Evolutionary conservation across 2,888 invertebrate species (phyloP), one percentile per base, ranked within the genome.

Genomic region (Leptogaster cylindrica): DNA sequence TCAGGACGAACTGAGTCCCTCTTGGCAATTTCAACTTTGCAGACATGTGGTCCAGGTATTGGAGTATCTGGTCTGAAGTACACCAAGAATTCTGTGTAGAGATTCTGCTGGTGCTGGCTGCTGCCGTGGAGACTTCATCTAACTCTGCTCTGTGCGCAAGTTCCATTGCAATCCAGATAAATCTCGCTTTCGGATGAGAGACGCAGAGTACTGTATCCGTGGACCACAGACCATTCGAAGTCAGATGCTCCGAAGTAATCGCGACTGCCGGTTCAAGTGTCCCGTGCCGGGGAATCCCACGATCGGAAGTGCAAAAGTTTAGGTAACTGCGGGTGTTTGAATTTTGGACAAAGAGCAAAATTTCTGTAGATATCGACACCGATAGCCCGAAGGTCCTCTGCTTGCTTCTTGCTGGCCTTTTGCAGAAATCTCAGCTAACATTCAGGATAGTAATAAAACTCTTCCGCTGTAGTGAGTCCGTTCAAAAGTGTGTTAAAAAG

Each of bases 241-340:
- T 50, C 50, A 64, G 64, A 64, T 48, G 64, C 48, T 64, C 23
- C 16, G 36, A 48, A 50, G 50, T 44, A 10, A 41, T 44, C 44
- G 44, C n/a, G 25, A 28, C 44, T 8, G 61, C 2, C 44, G 27
- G 27, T 61, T 61, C 61, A 20, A 8, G 18, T 16, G 61, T 10
- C 14, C 7, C 28, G 27, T 18, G 23, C 23, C 2, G 36, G 25
- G 20, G 55, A 23, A 39, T 23, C 39, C 10, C 18, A 14, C n/a
- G 6, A 16, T 41, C 41, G 41, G 41, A 10, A 10, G 41, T 16
- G 16, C 18, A 6, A 41, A 10, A 18, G n/a, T n/a, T n/a, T n/a
- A n/a, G n/a, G n/a, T n/a, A n/a, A n/a, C n/a, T n/a, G n/a, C n/a
- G n/a, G n/a, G n/a, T n/a, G n/a, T n/a, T n/a, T n/a, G n/a, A n/a